Base-by-base conservation (phyloP, 2,888 invertebrate species). In the Shargacucullia verbasci region DNA sequence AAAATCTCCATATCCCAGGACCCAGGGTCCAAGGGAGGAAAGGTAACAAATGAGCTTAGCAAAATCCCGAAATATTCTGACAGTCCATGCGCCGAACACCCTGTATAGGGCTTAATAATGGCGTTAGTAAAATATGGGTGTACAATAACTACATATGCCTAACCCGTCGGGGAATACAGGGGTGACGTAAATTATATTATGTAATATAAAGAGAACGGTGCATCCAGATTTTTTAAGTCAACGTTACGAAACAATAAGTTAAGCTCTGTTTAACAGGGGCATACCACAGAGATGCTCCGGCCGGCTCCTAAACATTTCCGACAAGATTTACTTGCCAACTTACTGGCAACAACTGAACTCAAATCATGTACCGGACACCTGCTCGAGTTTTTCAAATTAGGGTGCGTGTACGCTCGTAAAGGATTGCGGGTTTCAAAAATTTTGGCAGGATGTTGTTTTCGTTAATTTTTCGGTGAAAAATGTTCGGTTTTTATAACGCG, bases 261-360 rank as follows among this genome's bases (percentile, higher is more conserved):
- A 81, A 77, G 78, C 78, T 78, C 63, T 77, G 73, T 80, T 80
- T 73, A 85, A 80, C 80, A 73, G 80, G 75, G 78, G 77, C 72
- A 70, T 59, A 77, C 85, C 84, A 57, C 79, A 79, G 75, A 72
- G 71, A 76, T 31, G 70, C 66, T 57, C n/a, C n/a, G 71, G 67
- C 64, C 73, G 76, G 71, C 72, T 67, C 68, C 66, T 55, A 61
- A 70, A 73, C 73, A 68, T 66, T 78, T 61, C 54, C 72, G 62
- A 67, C 67, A 76, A 76, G 81, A 84, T 82, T 81, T 82, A 83
- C 78, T 79, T 45, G 50, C 65, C 47, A 78, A 83, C 56, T 76
- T 70, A 13, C 68, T 69, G 63, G 54, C 53, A 56, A 14, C 39
- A 41, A 7, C 39, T 15, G 44, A 55, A 55, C 54, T 53, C 48